Conservation (phyloP, 53 echinoderm and acorn worm genomes). For the Echinarachnius parma region DNA sequence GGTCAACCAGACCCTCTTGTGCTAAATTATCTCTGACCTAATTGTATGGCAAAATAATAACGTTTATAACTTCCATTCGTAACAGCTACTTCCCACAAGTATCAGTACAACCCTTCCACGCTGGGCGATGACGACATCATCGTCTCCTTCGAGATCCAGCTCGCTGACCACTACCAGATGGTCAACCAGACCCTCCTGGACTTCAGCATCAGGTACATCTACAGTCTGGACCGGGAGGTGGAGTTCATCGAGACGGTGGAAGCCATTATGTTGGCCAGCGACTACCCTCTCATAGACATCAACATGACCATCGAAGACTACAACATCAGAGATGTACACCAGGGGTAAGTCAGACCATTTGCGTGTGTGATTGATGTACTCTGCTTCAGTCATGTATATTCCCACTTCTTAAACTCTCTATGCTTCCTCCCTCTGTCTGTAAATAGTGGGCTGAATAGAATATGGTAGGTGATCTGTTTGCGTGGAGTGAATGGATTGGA, state of each 20-base stretch:
- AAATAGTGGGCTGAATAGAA: no score
- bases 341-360: conserved; percentile 63
- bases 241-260: conserved; percentile 48
- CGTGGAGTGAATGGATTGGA: no score
- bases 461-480: no score
- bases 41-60: no score
- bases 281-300: conserved; percentile 61
- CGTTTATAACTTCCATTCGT: no score
- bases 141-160: conserved; percentile 74
- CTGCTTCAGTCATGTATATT: no score
- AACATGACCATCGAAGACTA: conserved; percentile 76
- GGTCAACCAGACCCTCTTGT: conserved; percentile 51
- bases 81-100: conserved; percentile 70
- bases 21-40: no score
- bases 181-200: conserved; percentile 51
- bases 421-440: no score
- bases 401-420: no score
- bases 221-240: conserved; percentile 61
- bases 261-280: conserved; percentile 54
- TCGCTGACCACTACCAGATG: conserved; percentile 75
- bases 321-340: conserved; percentile 62
- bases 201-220: conserved; percentile 71
- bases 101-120: conserved; percentile 57
- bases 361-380: no score
- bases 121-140: conserved; percentile 76